phyloP scores from a whole-genome alignment of 2,797 vertebrate genomes.

The Leptodactylus fallax region DNA sequence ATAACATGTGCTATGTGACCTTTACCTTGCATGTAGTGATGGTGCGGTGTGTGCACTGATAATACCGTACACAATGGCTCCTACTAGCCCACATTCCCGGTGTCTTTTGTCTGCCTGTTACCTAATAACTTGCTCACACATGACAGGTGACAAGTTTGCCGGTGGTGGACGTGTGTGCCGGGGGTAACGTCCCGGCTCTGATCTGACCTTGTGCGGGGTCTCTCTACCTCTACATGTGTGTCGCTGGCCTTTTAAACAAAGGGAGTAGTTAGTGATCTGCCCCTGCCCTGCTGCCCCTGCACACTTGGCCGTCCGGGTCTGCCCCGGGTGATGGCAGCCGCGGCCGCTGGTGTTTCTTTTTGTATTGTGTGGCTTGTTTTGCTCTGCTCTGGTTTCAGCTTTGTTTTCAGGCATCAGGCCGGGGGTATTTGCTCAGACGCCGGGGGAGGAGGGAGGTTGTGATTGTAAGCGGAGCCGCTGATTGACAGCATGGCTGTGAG shows the following conservation, averaged over 20 bases:
- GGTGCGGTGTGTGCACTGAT: no score
- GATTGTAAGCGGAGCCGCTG: conserved; percentile 80
- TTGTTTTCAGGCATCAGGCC: conserved; percentile 60
- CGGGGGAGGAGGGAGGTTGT: conserved; percentile 70
- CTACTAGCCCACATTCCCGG: not conserved
- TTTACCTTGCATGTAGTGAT: not conserved
- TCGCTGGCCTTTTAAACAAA: conserved; percentile 80
- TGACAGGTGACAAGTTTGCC: not conserved
- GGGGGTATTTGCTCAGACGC: conserved; percentile 56
- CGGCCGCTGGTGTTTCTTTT: not conserved
- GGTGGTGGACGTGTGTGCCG: not conserved
- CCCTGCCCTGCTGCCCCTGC: not conserved
- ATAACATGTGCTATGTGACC: conserved; percentile 18
- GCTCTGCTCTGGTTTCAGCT: conserved; percentile 25
- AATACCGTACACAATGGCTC: not conserved
- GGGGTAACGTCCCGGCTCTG: not conserved
- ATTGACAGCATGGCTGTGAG: conserved; percentile 84
- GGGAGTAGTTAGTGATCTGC: conserved; percentile 72
- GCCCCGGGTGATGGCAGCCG: not conserved
- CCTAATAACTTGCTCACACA: not conserved
- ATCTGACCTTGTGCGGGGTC: not conserved
- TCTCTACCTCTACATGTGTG: not conserved
- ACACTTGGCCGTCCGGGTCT: not conserved
- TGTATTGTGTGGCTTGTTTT: conserved; percentile 34
- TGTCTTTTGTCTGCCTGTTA: conserved; percentile 17